Conservation (phyloP, 2,113 vertebrate genomes). For the Ceyx melanurus region DNA sequence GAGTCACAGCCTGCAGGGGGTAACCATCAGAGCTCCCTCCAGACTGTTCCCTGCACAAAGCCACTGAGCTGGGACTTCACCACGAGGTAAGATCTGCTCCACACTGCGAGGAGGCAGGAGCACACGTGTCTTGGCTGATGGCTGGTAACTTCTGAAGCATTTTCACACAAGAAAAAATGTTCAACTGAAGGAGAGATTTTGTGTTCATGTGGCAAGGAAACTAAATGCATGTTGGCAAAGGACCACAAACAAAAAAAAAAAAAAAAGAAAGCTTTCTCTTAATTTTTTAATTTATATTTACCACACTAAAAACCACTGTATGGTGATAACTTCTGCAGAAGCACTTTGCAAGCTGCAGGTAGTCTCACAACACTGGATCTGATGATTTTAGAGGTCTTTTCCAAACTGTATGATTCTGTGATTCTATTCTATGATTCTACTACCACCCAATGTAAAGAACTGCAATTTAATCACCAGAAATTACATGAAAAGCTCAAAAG, state of each 20-base stretch:
- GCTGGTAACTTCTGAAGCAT: background rate
- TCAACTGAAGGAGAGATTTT: background rate
- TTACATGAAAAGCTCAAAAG: background rate
- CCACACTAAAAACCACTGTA: background rate
- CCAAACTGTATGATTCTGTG: no score
- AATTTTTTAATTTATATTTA: background rate
- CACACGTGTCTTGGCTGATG: background rate
- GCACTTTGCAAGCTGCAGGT: background rate
- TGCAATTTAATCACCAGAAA: background rate
- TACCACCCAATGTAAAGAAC: background rate
- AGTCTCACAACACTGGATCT: background rate
- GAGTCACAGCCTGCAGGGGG: background rate
- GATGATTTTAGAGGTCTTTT: no score
- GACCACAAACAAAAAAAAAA: no score
- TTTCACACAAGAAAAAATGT: background rate
- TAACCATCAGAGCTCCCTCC: background rate
- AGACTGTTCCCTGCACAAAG: background rate
- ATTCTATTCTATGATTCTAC: background rate
- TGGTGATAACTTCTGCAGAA: background rate
- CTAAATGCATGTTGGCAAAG: background rate
- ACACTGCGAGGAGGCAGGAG: fast-evolving
- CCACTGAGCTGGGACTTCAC: fast-evolving
- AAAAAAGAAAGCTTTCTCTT: background rate
- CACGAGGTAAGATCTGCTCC: background rate
- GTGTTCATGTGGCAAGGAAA: background rate